Conservation (phyloP, 2,797 vertebrate species). For the Ateles fusciceps region DNA sequence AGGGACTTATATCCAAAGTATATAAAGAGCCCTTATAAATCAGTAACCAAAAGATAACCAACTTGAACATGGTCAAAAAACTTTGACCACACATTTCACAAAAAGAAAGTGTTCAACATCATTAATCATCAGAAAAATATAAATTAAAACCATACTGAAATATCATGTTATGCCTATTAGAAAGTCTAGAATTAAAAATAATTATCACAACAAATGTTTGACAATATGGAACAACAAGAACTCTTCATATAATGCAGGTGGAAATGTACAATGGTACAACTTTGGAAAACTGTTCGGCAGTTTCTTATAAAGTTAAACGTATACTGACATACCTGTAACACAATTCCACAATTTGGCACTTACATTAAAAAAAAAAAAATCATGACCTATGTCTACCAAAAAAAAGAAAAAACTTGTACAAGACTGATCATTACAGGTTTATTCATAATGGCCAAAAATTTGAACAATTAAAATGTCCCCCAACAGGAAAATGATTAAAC, state of each 20-base stretch:
- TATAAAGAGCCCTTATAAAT: neutral
- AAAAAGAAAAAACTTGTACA: neutral
- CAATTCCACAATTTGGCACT: neutral
- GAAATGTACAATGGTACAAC: neutral
- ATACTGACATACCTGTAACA: neutral
- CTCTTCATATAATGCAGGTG: neutral
- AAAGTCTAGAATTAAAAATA: neutral
- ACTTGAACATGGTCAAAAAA: neutral
- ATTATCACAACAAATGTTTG: neutral
- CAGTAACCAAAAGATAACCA: neutral
- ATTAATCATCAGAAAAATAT: neutral
- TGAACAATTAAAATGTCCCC: neutral
- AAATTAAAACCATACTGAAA: constrained; percentile 6
- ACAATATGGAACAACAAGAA: neutral
- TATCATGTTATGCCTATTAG: neutral
- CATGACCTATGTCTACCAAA: neutral
- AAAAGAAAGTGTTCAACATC: neutral
- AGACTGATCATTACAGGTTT: neutral
- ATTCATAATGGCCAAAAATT: neutral
- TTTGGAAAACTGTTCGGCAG: neutral
- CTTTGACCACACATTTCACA: neutral
- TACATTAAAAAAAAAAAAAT: neutral
- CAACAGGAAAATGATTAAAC: neutral
- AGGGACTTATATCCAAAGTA: neutral
- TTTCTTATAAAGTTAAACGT: neutral